Evolutionary conservation across 2,113 vertebrate genomes (phyloP).

Genomic region (Choloepus hoffmanni): DNA sequence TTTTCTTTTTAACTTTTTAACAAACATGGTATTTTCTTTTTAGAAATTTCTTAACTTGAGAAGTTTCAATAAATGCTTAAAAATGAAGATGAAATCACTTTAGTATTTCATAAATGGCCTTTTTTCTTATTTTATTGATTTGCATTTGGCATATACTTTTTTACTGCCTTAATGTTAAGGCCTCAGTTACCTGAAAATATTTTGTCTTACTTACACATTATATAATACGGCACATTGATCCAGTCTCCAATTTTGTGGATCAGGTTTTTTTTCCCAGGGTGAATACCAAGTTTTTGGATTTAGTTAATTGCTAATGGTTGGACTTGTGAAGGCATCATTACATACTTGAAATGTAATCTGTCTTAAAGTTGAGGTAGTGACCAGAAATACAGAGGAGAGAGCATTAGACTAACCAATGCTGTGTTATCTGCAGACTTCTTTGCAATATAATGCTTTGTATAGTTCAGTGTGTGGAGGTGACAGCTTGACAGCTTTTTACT

Average conservation of each 20-base stretch:
- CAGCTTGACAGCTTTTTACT: not conserved
- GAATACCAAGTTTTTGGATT: not conserved
- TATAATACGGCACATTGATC: not conserved
- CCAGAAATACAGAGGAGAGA: not conserved
- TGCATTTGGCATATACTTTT: not conserved
- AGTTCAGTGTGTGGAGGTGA: not conserved
- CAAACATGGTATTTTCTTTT: no score
- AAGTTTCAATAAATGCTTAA: not conserved
- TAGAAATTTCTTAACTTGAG: not conserved
- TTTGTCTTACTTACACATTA: not conserved
- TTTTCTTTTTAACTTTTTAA: not conserved
- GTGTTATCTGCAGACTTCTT: not conserved
- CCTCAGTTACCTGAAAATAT: not conserved
- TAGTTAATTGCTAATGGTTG: not conserved
- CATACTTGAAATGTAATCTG: not conserved
- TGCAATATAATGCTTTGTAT: not conserved
- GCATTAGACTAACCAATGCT: not conserved
- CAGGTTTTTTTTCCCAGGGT: not conserved
- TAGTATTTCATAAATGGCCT: not conserved
- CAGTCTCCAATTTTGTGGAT: not conserved
- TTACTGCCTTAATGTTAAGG: not conserved
- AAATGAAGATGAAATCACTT: not conserved
- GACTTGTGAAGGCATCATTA: not conserved
- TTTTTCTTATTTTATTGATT: not conserved
- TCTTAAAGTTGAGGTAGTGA: not conserved